A percentile compares a stretch with the other conserved stretches of the same genome.
Conservation (phyloP, 2,888 invertebrate genomes). For the Pseudoips prasinana region DNA sequence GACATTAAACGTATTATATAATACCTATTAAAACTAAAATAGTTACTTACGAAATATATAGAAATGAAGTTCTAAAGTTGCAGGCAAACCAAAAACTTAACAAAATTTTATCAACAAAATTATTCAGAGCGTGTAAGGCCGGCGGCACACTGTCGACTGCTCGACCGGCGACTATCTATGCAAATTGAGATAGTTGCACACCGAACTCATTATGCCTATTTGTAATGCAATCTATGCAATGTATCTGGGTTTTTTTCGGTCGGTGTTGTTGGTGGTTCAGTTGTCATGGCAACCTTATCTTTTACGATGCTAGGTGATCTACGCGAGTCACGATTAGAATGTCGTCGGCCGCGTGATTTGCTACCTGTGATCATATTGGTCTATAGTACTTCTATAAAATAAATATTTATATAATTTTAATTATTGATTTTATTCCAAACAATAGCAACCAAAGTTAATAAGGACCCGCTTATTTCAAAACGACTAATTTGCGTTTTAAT, state of each 20-base stretch:
- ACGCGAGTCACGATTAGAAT: slow-evolving; percentile 18
- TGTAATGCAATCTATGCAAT: slow-evolving; percentile 78
- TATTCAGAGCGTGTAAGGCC: slow-evolving; percentile 16
- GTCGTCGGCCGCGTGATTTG: too few relatives aligned
- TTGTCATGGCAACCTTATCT: slow-evolving; percentile 63
- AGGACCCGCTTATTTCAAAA: too few relatives aligned
- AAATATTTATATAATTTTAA: too few relatives aligned
- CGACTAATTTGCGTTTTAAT: too few relatives aligned
- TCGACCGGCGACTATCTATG: slow-evolving; percentile 61
- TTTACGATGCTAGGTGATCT: slow-evolving; percentile 40
- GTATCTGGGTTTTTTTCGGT: slow-evolving; percentile 72
- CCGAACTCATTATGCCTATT: slow-evolving; percentile 66
- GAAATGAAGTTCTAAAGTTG: too few relatives aligned
- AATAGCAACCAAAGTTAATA: too few relatives aligned
- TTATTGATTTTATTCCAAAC: too few relatives aligned
- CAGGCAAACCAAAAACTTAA: not conserved
- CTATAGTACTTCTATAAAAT: too few relatives aligned
- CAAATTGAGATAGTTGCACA: slow-evolving; percentile 61
- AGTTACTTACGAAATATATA: too few relatives aligned
- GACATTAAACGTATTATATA: too few relatives aligned
- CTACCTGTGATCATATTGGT: too few relatives aligned
- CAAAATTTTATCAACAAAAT: slow-evolving; percentile 6
- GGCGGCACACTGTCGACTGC: slow-evolving; percentile 23
- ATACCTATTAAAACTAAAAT: too few relatives aligned
- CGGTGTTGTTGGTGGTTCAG: slow-evolving; percentile 58